phyloP scores from a whole-genome alignment of 2,888 invertebrate species.

The Crematogaster levior region DNA sequence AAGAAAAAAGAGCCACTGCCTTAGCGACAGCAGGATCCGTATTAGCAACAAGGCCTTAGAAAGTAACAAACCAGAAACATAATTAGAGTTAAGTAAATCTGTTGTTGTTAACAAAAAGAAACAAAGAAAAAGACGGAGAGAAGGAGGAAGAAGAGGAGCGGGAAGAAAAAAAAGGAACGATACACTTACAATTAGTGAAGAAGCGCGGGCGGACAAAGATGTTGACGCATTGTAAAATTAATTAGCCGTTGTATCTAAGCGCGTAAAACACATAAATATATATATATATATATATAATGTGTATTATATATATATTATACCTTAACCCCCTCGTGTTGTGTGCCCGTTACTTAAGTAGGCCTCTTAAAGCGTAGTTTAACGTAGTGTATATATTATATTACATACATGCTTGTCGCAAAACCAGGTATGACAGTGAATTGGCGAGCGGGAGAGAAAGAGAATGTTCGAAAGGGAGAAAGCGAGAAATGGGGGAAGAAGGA shows the following conservation, averaged over 20 bases:
- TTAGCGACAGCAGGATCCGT: slow-evolving; percentile 77
- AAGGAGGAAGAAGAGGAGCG: slow-evolving; percentile 29
- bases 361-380: slow-evolving; percentile 70
- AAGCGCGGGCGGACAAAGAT: slow-evolving; percentile 62
- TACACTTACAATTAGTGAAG: slow-evolving; percentile 56
- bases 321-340: slow-evolving; percentile 65
- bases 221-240: slow-evolving; percentile 72
- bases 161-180: slow-evolving; percentile 29
- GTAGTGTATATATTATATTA: slow-evolving; percentile 63
- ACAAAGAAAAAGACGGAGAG: slow-evolving; percentile 40
- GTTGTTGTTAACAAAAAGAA: slow-evolving; percentile 78
- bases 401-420: slow-evolving; percentile 72
- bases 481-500: slow-evolving; percentile 2
- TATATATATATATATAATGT: slow-evolving; percentile 35
- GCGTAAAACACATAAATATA: slow-evolving; percentile 58
- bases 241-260: slow-evolving; percentile 72
- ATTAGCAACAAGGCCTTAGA: slow-evolving; percentile 80
- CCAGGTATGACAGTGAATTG: slow-evolving; percentile 35
- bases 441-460: slow-evolving; percentile 17
- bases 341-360: slow-evolving; percentile 71
- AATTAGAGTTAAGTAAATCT: slow-evolving; percentile 80
- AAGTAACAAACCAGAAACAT: slow-evolving; percentile 82
- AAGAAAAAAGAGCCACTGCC: slow-evolving; percentile 77
- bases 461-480: slow-evolving; percentile 8
- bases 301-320: slow-evolving; percentile 56